Evolutionary conservation across 2,888 invertebrate genomes (phyloP).

Genomic region (Acanthosoma haemorrhoidale): DNA sequence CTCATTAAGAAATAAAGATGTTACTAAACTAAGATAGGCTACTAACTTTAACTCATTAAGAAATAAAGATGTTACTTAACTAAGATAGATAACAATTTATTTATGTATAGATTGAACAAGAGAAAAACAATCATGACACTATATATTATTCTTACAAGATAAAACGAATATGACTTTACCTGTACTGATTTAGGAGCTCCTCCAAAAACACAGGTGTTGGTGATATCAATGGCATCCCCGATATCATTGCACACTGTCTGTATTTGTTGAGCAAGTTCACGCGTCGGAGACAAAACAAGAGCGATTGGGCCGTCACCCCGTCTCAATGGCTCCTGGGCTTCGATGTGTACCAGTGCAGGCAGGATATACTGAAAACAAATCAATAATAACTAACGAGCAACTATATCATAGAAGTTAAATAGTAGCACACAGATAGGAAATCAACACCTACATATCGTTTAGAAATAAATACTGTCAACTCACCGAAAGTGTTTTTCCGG

Average conservation of each 20-base stretch:
- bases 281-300: constrained; percentile 80
- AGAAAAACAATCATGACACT: no score
- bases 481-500: constrained; percentile 79
- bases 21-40: no score
- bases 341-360: constrained; percentile 92
- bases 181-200: constrained; percentile 95
- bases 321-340: constrained; percentile 76
- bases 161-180: no score
- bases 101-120: no score
- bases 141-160: no score
- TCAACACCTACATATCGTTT: neutral
- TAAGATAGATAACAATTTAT: no score
- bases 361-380: constrained; percentile 58
- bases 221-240: constrained; percentile 77
- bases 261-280: constrained; percentile 85
- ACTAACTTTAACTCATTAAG: neutral
- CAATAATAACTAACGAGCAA: neutral
- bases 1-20: no score
- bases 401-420: neutral
- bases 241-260: constrained; percentile 88
- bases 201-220: constrained; percentile 92
- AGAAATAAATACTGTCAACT: constrained; percentile 34
- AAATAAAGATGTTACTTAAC: no score
- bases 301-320: constrained; percentile 91
- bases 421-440: neutral